Base-by-base conservation (phyloP, 2,797 vertebrate genomes). In the Hyperoplus immaculatus region DNA sequence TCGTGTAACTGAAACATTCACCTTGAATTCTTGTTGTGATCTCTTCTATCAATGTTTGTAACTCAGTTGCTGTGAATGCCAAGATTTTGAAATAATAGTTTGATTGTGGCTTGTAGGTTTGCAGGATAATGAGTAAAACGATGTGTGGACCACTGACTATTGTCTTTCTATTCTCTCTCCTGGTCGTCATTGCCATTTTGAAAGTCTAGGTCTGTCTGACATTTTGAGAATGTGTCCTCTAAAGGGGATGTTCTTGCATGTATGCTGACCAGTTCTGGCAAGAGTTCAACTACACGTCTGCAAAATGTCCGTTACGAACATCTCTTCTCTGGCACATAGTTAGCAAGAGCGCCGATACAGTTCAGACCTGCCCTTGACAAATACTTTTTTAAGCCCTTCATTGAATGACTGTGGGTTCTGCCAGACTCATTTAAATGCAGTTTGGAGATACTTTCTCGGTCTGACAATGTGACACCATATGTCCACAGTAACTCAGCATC, bases 221-320 rank as follows among this genome's bases (percentile, higher is more conserved):
- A 69, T 56, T 77, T 49, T 38, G 29, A 67, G 58, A 62, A 47
- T 62, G 0, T 57, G 67, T 41, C 71, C 36, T 72, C 65, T 47
- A 16, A 77, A 63, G n/a, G 11, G 53, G 46, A 66, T 61, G 16
- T 77, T 69, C 29, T 47, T 2, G 0, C 18, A 66, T 69, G 69
- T 77, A 69, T 50, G 57, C 58, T 71, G 41, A 58, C 46, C 21
- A 1, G 42, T 18, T 54, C 67, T 78, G 53, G 10, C 64, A 69
- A 50, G 46, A 66, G 50, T 83, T 83, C 59, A 76, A 64, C 49
- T 53, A 58, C 56, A 69, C 5, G 38, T 78, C 55, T 67, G 60
- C 61, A 62, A 62, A 80, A 50, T 55, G 53, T 75, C 59, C 5
- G 4, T 43, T 51, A 1, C 53, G 47, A 55, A 62, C 38, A 59